Evolutionary conservation across 2,888 invertebrate genomes (phyloP), one percentile per base, ranked within the genome.

Genomic region (Crossocerus cetratus): DNA sequence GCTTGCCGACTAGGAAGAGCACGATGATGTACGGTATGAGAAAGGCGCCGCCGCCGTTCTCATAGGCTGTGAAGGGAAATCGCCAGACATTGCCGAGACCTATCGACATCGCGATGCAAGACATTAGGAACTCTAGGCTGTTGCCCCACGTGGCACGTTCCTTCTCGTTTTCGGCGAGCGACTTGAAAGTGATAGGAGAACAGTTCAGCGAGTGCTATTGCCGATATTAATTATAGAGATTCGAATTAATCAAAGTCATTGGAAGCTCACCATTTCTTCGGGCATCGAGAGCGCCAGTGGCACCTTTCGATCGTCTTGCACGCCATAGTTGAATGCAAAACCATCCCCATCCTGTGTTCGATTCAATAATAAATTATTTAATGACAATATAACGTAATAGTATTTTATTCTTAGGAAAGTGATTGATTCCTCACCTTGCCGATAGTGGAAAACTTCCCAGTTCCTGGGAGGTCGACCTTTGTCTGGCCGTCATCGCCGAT

Each of bases 1-100:
- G 96, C 78, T 95, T 94, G 65, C 96, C 96, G 69, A 94, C 93
- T 57, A 94, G 86, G 43, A 93, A 90, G 21, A 94, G 88, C 2
- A 94, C 92, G 58, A 94, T 92, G 21, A 94, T 87, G 85, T 94
- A 94, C 0, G 94, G 94, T 68, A 94, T 93, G 42, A 94, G 89
- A 83, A 94, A 94, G 0, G 94, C 94, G 1, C 94, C 94, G 0
- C 94, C 94, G 0, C 94, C 94, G 86, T 94, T 94, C 82, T 93
- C 92, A 81, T 94, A 92, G 0, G 94, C 94, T 2, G 93, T 93
- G 86, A 93, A 94, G 0, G 94, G 94, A 86, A 94, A 94, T 64
- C 94, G 90, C 94, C 94, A 94, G 22, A 94, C 92, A 82, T 94
- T 94, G 55, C 94, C 94, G 55, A 94, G 88, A 0, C 94, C 94